A percentile compares a stretch with the other conserved stretches of the same genome.
Evolutionary conservation across 2,797 vertebrate genomes (phyloP).

Genomic region (Protonibea diacanthus): DNA sequence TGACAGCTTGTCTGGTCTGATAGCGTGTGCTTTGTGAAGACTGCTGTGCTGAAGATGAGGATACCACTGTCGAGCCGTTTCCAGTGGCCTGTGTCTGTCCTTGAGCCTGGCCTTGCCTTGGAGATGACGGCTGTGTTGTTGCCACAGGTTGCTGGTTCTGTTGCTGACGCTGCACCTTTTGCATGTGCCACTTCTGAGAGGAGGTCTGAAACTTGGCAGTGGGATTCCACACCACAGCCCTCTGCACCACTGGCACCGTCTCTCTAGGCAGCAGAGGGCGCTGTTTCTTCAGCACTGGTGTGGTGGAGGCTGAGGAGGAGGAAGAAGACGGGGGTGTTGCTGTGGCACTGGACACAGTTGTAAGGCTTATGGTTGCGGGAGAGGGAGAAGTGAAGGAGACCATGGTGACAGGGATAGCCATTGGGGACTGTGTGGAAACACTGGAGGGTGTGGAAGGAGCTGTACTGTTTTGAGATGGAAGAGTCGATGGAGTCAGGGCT

Average conservation of each 20-base stretch:
- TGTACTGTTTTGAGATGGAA: constrained; percentile 85
- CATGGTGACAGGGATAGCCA: constrained; percentile 84
- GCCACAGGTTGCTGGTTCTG: constrained; percentile 88
- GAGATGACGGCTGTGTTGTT: constrained; percentile 70
- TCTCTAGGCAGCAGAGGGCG: constrained; percentile 96
- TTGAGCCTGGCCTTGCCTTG: constrained; percentile 73
- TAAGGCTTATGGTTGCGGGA: constrained; percentile 81
- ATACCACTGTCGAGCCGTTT: constrained; percentile 44
- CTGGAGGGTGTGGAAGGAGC: constrained; percentile 81
- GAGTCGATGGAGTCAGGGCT: constrained; percentile 81
- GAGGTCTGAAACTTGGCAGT: constrained; percentile 96
- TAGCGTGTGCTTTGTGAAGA: constrained; percentile 95
- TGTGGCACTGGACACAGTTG: constrained; percentile 67
- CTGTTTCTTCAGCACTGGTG: constrained; percentile 92
- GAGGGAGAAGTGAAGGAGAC: constrained; percentile 84
- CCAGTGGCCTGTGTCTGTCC: constrained; percentile 63
- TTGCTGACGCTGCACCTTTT: constrained; percentile 96
- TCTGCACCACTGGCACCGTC: constrained; percentile 93
- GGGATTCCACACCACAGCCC: constrained; percentile 95
- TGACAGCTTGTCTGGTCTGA: constrained; percentile 97
- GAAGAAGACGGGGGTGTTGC: constrained; percentile 67
- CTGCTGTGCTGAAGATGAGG: constrained; percentile 82
- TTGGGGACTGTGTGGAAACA: constrained; percentile 86
- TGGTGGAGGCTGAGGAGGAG: constrained; percentile 63
- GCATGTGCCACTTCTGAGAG: constrained; percentile 99